Base-by-base conservation (phyloP, 2,888 invertebrate genomes). In the Drosophila buzzatii region DNA sequence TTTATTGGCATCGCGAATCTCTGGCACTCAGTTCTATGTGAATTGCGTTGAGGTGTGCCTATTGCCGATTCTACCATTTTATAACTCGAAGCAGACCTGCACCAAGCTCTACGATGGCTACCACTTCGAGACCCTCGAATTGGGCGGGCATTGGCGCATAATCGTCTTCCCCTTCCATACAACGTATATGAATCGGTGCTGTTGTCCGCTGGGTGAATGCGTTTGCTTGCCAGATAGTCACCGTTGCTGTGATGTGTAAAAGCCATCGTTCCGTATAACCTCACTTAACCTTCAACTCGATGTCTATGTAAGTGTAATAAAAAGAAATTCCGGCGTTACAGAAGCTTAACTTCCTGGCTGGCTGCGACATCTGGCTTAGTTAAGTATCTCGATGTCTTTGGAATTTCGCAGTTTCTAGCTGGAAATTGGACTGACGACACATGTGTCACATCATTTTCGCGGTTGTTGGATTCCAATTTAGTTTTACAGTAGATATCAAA, bases 61-160 rank as follows among this genome's bases (percentile, higher is more conserved):
- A 37, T 47, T 76, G 56, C 82, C 87, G 12, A 73, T 91, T 27
- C 35, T 80, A 35, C 56, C 53, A 0, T 57, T 59, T 51, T 75
- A 74, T 67, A 66, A 55, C 18, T 20, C 37, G 2, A 49, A 70
- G 2, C 56, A 44, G 14, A 37, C 73, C 3, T 81, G 51, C 57
- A 84, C 81, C 0, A 20, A 71, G 0, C 67, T 91, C 4, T 77
- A 85, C 16, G 77, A 88, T 7, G 89, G 87, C 2, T 91, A 87
- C 64, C 92, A 92, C 67, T 92, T 87, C 65, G 92, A 93, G 76
- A 85, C 85, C 4, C 42, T 93, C 8, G 23, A 69, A 0, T 14
- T 77, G 2, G 45, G 57, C 1, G 65, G 52, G 0, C 5, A 56
- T 0, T 81, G 79, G 66, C 92, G 88, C 66, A 91, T 85, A 10